Conservation (phyloP, 2,797 vertebrate genomes). For the Xiphorhynchus erythropygius region DNA sequence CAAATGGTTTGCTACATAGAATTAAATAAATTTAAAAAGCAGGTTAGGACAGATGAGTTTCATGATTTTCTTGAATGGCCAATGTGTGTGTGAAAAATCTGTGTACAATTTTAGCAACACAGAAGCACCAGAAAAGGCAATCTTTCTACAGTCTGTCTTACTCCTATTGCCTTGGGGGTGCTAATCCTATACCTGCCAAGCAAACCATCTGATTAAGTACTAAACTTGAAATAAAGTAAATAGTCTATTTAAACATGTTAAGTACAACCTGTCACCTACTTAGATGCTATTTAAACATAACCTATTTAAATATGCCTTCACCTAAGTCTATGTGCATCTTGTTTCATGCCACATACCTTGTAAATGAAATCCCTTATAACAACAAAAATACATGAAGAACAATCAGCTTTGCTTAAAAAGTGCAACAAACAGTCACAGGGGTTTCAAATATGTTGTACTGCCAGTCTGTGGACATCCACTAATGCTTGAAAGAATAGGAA, state of each 20-base stretch:
- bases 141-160: not conserved
- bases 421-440: not conserved
- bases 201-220: conserved; percentile 7
- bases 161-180: not conserved
- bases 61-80: not conserved
- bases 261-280: conserved; percentile 19
- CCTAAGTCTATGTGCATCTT: not conserved
- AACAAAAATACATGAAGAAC: not conserved
- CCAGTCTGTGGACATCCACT: not conserved
- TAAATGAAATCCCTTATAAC: not conserved
- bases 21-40: rapidly evolving
- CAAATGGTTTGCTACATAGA: not conserved
- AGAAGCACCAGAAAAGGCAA: not conserved
- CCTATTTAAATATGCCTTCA: not conserved
- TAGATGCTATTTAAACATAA: conserved; percentile 15
- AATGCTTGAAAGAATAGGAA: not conserved
- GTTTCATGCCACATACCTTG: not conserved
- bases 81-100: not conserved
- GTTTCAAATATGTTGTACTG: not conserved
- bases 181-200: not conserved
- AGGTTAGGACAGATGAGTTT: not conserved
- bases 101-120: not conserved
- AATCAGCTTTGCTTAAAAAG: not conserved
- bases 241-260: conserved; percentile 39
- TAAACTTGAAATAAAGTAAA: conserved; percentile 27